phyloP scores from a whole-genome alignment of 1,140 invertebrate genomes.

The Coelopa frigida region DNA sequence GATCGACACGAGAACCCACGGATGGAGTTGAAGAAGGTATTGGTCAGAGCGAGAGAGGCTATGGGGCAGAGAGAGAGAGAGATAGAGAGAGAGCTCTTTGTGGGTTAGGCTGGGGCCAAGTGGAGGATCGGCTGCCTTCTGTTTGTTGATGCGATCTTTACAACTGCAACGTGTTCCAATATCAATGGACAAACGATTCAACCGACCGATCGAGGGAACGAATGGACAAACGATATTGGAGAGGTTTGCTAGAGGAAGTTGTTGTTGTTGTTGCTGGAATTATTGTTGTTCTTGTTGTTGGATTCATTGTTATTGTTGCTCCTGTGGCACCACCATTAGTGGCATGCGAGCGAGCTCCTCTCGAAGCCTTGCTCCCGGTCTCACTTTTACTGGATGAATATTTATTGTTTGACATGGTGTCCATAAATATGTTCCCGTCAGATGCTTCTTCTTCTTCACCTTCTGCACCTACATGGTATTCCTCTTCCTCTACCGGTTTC shows the following conservation, averaged over 20 bases:
- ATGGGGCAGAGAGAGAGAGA: no score
- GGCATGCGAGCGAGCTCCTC: background rate
- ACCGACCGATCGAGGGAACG: no score
- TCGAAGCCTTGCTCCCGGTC: background rate
- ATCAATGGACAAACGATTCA: no score
- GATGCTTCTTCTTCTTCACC: background rate
- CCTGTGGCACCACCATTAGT: slow-evolving; percentile 2
- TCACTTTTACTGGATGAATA: background rate
- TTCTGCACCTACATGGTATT: slow-evolving; percentile 2
- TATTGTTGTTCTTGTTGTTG: background rate
- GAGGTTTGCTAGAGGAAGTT: background rate
- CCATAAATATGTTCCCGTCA: slow-evolving; percentile 8
- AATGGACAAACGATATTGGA: background rate
- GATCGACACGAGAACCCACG: no score
- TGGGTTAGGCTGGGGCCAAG: no score
- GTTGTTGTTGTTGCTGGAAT: background rate
- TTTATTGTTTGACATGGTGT: slow-evolving; percentile 12
- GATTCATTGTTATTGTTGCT: slow-evolving; percentile 1
- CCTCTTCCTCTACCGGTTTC: no score
- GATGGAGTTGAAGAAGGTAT: no score
- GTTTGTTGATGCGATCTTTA: no score
- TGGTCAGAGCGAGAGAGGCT: no score
- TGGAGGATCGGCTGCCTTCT: no score
- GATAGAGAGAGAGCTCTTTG: no score
- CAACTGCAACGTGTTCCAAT: no score